Base-by-base conservation (phyloP, 1,140 invertebrate genomes). In the Coptotermes formosanus region DNA sequence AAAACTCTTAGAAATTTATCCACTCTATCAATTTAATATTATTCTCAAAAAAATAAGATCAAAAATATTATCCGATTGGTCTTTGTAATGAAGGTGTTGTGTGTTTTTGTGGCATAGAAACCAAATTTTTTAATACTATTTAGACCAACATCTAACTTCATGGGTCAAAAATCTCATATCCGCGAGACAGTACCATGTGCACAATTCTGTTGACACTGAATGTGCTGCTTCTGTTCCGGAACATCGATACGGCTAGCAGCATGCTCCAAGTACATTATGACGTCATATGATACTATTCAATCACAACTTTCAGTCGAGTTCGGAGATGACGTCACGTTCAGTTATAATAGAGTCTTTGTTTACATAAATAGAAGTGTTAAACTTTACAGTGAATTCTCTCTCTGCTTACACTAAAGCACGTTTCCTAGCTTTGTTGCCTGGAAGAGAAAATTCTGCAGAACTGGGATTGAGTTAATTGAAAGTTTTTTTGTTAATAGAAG, bases 351-450 rank as follows among this genome's bases (percentile, higher is more conserved):
- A 6, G 25, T 25, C 64, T 75, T 75, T 75, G 64, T 75, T 75
- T 75, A 75, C n/a, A n/a, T 75, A 30, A 75, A 75, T 75, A 75
- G 64, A 75, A 75, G 25, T 75, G 64, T 75, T 30, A 64, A 64
- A 64, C 59, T 64, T 64, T 64, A 8, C n/a, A 30, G 25, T 9
- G 64, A 75, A 30, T 11, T 75, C 64, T 25, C 64, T 75, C 64
- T 75, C n/a, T 14, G 7, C 25, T 75, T 75, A 2, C n/a, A n/a
- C 64, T 75, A 1, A 25, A 75, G 64, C 64, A 25, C 19, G 25
- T 64, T 75, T 30, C 64, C n/a, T 75, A 12, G 11, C 9, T 0
- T 75, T n/a, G 25, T 11, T n/a, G 64, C 14, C n/a, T 9, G 25
- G n/a, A 30, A 30, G n/a, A 75, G n/a, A 75, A 14, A 75, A 75